Percentiles rank a stretch among this genome's conserved stretches.
Evolutionary conservation across 2,797 vertebrate species (phyloP).

Genomic region (Pipistrellus pipistrellus): DNA sequence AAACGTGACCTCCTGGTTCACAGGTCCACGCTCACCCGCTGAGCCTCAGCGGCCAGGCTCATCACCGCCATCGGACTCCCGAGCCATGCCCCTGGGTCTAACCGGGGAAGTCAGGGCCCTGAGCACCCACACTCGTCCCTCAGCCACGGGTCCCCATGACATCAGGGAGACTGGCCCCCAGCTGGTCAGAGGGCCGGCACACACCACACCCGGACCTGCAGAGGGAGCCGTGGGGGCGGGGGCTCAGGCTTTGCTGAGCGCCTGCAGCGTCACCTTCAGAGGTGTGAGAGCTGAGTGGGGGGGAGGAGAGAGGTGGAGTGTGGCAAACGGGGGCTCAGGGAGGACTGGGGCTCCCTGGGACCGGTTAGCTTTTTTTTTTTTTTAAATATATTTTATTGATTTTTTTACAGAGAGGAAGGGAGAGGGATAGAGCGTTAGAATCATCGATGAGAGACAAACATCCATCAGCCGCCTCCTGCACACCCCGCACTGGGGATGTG

Average conservation of each 20-base stretch:
- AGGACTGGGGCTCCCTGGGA: not conserved
- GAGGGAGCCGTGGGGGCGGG: rapidly evolving
- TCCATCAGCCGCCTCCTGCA: too few relatives aligned
- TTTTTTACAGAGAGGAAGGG: too few relatives aligned
- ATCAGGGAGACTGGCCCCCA: not conserved
- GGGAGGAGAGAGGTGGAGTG: not conserved
- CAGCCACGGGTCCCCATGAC: not conserved
- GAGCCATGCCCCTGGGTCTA: too few relatives aligned
- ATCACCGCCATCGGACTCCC: not conserved
- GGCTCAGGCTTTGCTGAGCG: not conserved
- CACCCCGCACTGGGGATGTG: too few relatives aligned
- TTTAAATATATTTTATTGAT: too few relatives aligned
- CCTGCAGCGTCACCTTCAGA: not conserved
- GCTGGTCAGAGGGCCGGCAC: not conserved
- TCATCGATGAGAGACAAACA: too few relatives aligned
- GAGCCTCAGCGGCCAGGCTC: too few relatives aligned
- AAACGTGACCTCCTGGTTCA: too few relatives aligned
- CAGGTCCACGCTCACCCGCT: too few relatives aligned
- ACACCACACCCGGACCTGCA: not conserved
- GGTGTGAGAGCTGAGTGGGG: not conserved
- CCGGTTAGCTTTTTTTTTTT: not conserved
- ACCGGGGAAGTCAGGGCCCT: not conserved
- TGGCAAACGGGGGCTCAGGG: not conserved
- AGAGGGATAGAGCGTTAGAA: too few relatives aligned
- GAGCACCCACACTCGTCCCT: not conserved